phyloP scores from a whole-genome alignment of 2,113 vertebrate genomes.

The Heloderma charlesbogerti region DNA sequence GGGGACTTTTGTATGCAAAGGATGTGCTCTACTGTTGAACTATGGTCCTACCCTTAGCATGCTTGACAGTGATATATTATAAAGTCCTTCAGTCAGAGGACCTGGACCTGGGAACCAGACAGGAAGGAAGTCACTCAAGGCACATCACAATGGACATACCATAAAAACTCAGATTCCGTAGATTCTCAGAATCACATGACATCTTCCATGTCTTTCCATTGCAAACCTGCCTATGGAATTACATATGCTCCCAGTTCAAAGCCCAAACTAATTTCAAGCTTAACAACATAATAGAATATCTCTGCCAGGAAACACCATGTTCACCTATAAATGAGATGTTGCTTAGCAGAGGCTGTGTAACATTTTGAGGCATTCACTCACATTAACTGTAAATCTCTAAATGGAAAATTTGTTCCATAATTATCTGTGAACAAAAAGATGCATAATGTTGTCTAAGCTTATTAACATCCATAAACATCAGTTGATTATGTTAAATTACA shows the following conservation, averaged over 20 bases:
- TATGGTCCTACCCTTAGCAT: too few relatives aligned
- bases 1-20: neutral
- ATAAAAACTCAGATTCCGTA: neutral
- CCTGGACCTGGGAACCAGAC: neutral
- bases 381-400: rapidly evolving
- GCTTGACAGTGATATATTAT: neutral
- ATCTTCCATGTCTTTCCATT: neutral
- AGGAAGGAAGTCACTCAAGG: neutral
- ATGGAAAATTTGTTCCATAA: neutral
- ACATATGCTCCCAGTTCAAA: neutral
- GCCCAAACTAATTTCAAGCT: rapidly evolving
- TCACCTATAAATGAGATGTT: neutral
- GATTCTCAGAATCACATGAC: neutral
- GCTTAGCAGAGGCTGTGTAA: neutral
- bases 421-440: neutral
- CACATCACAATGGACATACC: neutral
- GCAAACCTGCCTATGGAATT: neutral
- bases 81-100: neutral
- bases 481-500: neutral
- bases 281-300: rapidly evolving
- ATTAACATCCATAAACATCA: neutral
- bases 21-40: too few relatives aligned
- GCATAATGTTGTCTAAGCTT: rapidly evolving
- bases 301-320: rapidly evolving
- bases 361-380: neutral